These are phyloP conservation scores for Notiomystis cincta DNA, from an alignment of 2,113 vertebrate species.

Conservation along the genomic window DNA sequence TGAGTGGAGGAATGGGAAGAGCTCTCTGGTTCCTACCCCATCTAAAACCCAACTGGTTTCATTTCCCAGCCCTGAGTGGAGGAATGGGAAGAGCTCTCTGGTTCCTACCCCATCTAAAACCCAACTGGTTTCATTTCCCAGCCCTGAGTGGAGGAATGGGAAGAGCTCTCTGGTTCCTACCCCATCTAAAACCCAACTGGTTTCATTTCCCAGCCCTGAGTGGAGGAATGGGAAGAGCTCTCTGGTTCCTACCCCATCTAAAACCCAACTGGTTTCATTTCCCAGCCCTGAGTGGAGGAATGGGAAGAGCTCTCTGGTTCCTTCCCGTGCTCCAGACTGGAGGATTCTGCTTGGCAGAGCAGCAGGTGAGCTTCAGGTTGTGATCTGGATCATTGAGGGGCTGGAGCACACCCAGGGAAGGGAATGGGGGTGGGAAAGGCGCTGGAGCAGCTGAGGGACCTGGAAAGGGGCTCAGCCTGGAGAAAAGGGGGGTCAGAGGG, in stretches of 20 bases:
- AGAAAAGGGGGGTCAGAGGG: neutral
- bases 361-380: neutral
- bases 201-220: neutral
- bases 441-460: neutral
- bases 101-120: neutral
- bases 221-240: neutral
- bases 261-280: neutral
- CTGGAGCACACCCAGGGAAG: neutral
- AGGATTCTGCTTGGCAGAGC: neutral
- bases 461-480: neutral
- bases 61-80: neutral
- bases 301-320: neutral
- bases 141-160: fast-evolving
- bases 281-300: neutral
- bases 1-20: fast-evolving
- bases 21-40: neutral
- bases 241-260: too few relatives aligned
- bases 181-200: neutral
- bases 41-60: neutral
- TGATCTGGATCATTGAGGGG: neutral
- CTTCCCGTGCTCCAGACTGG: neutral
- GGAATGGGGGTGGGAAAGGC: neutral
- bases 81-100: neutral
- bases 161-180: neutral
- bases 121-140: neutral